Evolutionary conservation across 2,113 vertebrate genomes (phyloP).

Genomic region (Carollia perspicillata): DNA sequence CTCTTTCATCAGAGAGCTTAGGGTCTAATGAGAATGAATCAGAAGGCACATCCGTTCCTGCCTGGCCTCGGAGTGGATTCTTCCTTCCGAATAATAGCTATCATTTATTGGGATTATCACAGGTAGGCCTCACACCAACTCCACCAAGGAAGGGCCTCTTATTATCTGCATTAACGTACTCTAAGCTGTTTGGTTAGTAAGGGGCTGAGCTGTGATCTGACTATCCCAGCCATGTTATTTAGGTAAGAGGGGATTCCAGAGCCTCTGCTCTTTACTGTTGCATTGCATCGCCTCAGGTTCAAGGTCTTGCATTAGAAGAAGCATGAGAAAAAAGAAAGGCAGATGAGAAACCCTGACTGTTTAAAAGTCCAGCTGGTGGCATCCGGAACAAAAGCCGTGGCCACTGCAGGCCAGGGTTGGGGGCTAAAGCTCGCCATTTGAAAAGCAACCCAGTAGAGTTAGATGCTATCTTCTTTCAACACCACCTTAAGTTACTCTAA

Average conservation of each 20-base stretch:
- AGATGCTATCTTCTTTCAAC: conserved; percentile 10
- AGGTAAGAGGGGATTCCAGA: neutral
- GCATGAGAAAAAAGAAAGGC: neutral
- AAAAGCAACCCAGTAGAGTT: neutral
- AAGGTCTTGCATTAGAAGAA: conserved; percentile 20
- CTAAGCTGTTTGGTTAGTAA: neutral
- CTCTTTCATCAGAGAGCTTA: neutral
- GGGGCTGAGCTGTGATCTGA: neutral
- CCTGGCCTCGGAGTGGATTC: neutral
- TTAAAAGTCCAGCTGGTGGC: neutral
- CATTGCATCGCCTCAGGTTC: neutral
- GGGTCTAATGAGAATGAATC: neutral
- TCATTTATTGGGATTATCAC: neutral
- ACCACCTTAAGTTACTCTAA: neutral
- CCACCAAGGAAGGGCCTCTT: neutral
- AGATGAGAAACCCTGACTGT: neutral
- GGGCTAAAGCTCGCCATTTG: neutral
- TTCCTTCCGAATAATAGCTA: neutral
- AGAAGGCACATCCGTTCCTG: neutral
- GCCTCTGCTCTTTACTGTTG: neutral
- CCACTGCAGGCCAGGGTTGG: neutral
- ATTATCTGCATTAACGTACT: neutral
- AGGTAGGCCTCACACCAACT: neutral
- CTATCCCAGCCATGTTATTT: neutral
- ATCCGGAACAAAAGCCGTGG: neutral